A percentile compares a stretch with the other conserved stretches of the same genome.
Evolutionary conservation across 2,797 vertebrate genomes (phyloP).

Genomic region (Lerista edwardsae): DNA sequence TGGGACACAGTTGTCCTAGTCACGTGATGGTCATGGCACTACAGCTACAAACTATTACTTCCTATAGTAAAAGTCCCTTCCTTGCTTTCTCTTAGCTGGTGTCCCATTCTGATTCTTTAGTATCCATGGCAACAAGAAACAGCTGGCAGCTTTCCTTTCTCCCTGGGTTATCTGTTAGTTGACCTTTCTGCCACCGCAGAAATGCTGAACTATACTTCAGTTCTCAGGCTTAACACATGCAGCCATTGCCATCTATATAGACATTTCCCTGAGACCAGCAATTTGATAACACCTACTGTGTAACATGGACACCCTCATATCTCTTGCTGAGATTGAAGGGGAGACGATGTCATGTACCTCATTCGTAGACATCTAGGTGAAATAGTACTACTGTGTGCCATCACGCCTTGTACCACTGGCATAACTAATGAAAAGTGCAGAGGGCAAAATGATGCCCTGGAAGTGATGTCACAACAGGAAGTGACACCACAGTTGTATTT

Average conservation of each 20-base stretch:
- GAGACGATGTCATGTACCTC: background rate
- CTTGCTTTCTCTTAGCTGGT: background rate
- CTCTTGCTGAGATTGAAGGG: background rate
- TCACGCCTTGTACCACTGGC: too few relatives aligned
- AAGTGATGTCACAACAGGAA: too few relatives aligned
- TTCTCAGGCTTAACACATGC: background rate
- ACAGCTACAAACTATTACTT: background rate
- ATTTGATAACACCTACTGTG: background rate
- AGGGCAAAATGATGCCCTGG: too few relatives aligned
- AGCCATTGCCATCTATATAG: background rate
- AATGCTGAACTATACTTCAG: too few relatives aligned
- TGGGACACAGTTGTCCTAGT: too few relatives aligned
- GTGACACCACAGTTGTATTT: too few relatives aligned
- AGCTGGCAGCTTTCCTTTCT: background rate
- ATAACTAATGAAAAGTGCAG: too few relatives aligned
- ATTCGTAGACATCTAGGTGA: too few relatives aligned
- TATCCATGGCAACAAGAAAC: slow-evolving; percentile 8
- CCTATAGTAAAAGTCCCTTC: background rate
- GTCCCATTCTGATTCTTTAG: background rate
- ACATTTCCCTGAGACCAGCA: background rate
- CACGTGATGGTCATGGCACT: background rate
- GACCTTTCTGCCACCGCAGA: background rate
- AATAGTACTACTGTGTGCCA: background rate
- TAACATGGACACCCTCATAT: background rate
- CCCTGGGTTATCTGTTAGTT: background rate